These are phyloP conservation scores for Panonychus citri DNA, from an alignment of 1,140 invertebrate species.

Conservation along the genomic window DNA sequence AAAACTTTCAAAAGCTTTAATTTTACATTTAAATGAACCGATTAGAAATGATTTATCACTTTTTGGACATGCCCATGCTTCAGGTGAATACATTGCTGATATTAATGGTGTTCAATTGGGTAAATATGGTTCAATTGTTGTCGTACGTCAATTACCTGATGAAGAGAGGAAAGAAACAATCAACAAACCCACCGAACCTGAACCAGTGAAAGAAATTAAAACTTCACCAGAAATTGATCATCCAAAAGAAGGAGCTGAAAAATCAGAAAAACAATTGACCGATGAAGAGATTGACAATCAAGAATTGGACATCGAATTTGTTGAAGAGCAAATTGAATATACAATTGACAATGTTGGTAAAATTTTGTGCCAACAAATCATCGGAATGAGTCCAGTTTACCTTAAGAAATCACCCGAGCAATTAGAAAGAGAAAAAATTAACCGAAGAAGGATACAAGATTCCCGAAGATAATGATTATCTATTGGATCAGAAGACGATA, in stretches of 20 bases:
- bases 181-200: not conserved
- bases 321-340: not conserved
- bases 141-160: conserved; percentile 27
- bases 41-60: conserved; percentile 6
- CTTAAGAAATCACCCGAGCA: conserved; percentile 21
- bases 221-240: not conserved
- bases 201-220: not conserved
- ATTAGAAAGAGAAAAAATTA: not conserved
- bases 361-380: conserved; percentile 68
- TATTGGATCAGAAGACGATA: conserved; percentile 57
- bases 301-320: not conserved
- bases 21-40: conserved; percentile 9
- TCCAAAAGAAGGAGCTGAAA: not conserved
- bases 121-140: conserved; percentile 55
- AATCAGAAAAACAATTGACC: not conserved
- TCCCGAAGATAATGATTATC: not conserved
- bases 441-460: not conserved
- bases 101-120: conserved; percentile 28
- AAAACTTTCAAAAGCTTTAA: conserved; percentile 3
- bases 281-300: not conserved
- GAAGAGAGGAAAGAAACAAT: not conserved
- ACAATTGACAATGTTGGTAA: conserved; percentile 31
- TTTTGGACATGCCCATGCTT: conserved; percentile 49
- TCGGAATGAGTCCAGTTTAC: conserved; percentile 60
- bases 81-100: conserved; percentile 22